Evolutionary conservation across 2,888 invertebrate genomes (phyloP), one percentile per base, ranked within the genome.

Genomic region (Notocelia uddmanniana): DNA sequence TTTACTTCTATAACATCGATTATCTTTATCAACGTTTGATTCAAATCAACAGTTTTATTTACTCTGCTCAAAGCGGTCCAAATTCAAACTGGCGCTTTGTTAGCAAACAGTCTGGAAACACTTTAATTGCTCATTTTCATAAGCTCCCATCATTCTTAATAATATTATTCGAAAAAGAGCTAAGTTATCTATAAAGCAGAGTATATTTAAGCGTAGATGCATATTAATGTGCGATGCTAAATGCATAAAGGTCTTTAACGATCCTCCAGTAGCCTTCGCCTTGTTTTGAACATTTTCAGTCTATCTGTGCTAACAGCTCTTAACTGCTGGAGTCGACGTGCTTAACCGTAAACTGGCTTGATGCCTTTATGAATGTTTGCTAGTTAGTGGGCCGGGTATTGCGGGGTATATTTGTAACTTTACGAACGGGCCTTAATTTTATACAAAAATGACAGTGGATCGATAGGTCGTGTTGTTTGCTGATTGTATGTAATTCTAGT

Each of bases 241-340:
- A 10, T 52, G 26, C 26, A 52, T 41, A 13, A 45, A 26, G 52
- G 60, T 23, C 11, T 57, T 19, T 63, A 34, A 31, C 45, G 19
- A 58, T 21, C 31, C 18, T 34, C 45, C 31, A 21, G 52, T 50
- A 31, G 31, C n/a, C 55, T 80, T 80, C 78, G 76, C 81, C 79
- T 83, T 80, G 79, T 80, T 79, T 76, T 76, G 76, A 50, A 19
- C 74, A 77, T 79, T 76, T 75, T 74, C 31, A 76, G 76, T 74
- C 78, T 81, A 81, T 83, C 78, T 80, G 74, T 45, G 45, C 45
- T 45, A n/a, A 45, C 45, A 45, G 45, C 52, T 34, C 58, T 69
- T 69, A 54, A 41, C 52, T 26, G 54, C 45, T n/a, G 19, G 41
- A 31, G 69, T 31, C 13, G 45, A 23, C 10, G 54, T 19, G 62